Conservation (phyloP, 2,797 vertebrate genomes). For the Epinephelus awoara region DNA sequence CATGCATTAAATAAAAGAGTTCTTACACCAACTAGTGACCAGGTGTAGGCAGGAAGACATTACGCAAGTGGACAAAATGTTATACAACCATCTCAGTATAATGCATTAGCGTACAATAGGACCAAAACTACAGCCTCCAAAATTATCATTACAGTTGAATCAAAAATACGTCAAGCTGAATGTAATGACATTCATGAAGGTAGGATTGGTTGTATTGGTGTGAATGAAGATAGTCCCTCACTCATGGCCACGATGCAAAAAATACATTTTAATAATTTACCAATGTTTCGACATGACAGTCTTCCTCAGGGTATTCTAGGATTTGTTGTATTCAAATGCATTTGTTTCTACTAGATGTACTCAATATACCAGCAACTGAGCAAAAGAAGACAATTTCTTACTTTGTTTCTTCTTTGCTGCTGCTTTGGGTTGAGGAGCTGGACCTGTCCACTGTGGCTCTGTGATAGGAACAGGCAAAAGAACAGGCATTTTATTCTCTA, state of each 20-base stretch:
- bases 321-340: neutral
- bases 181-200: neutral
- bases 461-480: neutral
- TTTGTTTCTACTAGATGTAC: neutral
- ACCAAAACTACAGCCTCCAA: neutral
- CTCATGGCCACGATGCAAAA: too few relatives aligned
- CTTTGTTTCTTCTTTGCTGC: constrained; percentile 56
- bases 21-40: neutral
- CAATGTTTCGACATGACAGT: too few relatives aligned
- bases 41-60: neutral
- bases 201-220: too few relatives aligned
- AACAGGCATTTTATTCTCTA: neutral
- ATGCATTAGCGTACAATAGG: neutral
- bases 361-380: neutral
- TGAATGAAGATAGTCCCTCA: too few relatives aligned
- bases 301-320: too few relatives aligned
- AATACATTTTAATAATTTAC: too few relatives aligned
- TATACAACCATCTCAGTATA: neutral
- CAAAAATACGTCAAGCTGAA: neutral
- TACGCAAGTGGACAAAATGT: neutral
- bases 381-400: constrained; percentile 6
- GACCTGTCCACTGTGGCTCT: constrained; percentile 16
- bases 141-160: neutral
- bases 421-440: constrained; percentile 20
- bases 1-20: neutral